Evolutionary conservation across 2,888 invertebrate genomes (phyloP).

Genomic region (Stomorhina lunata): DNA sequence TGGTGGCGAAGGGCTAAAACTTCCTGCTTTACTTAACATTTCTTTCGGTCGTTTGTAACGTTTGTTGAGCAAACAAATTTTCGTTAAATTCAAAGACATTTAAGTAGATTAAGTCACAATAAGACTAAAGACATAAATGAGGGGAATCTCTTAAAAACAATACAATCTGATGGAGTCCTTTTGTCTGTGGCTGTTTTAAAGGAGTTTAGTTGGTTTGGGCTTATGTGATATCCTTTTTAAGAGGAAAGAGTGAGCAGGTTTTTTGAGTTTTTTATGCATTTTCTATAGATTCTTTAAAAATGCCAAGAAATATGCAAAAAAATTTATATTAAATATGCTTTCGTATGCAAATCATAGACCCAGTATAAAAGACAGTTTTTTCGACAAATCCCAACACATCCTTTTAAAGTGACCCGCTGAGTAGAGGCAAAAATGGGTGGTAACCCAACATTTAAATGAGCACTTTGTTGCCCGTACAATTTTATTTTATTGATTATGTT

Average conservation of each 20-base stretch:
- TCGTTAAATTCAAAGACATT: slow-evolving; percentile 68
- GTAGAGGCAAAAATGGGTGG: slow-evolving; percentile 38
- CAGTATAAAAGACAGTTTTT: too few species aligned
- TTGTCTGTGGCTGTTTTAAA: slow-evolving; percentile 9
- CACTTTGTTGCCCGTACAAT: neutral
- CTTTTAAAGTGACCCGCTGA: neutral
- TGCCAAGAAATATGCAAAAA: slow-evolving; percentile 54
- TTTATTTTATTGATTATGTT: slow-evolving; percentile 62
- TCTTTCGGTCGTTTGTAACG: slow-evolving; percentile 33
- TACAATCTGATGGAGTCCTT: slow-evolving; percentile 34
- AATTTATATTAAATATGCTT: slow-evolving; percentile 53
- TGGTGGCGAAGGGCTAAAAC: slow-evolving; percentile 17
- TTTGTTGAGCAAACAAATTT: slow-evolving; percentile 63
- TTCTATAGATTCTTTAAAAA: neutral
- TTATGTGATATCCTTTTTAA: neutral
- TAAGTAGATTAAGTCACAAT: slow-evolving; percentile 69
- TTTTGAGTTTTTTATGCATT: slow-evolving; percentile 21
- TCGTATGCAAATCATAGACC: slow-evolving; percentile 50
- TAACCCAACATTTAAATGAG: slow-evolving; percentile 23
- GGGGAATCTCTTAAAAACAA: slow-evolving; percentile 50
- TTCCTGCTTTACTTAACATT: neutral
- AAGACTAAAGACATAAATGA: slow-evolving; percentile 31
- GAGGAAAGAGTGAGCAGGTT: slow-evolving; percentile 6
- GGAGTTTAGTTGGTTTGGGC: neutral
- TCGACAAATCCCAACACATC: neutral